Evolutionary conservation across 2,797 vertebrate genomes (phyloP), one percentile per base, ranked within the genome.

Genomic region (Naso thynnoides): DNA sequence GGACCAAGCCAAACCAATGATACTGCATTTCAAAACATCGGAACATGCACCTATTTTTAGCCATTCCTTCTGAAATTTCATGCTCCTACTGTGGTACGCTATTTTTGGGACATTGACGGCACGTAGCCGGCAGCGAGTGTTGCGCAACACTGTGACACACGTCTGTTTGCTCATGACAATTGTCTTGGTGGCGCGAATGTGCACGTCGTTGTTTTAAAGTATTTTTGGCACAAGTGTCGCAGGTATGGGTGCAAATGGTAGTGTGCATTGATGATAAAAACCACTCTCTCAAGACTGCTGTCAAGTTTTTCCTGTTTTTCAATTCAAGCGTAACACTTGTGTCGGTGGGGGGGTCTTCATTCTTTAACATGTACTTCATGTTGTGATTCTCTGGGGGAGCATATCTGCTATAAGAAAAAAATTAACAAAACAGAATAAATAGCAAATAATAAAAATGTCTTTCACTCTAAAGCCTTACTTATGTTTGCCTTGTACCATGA

Each of bases 391-490:
- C 63, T 68, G 54, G 68, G 60, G 69, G 52, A 59, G 53, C 54
- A 18, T 55, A 16, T 80, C 61, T 52, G 41, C 56, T 70, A 9
- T 42, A n/a, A n/a, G 23, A 26, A 76, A 23, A 56, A 64, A 73
- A 67, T 60, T 73, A 76, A 67, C 29, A 59, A 50, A 59, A 41
- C 48, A 6, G 33, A 76, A 33, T 76, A 74, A 44, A 85, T 82
- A 57, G 58, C 57, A 52, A 73, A 48, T 75, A 77, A 84, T 31
- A 8, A 61, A 69, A 29, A 18, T 33, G 66, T 63, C 67, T 73
- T 77, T 74, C 84, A 84, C 87, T 89, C 73, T 80, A 59, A 89
- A 89, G 91, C 92, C 91, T 93, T 93, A 93, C 78, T 79, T 82
- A 59, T 70, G 73, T 87, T 81, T 89, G 86, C 87, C 89, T 91